Evolutionary conservation across 2,113 vertebrate species (phyloP).

Genomic region (Dunckerocampus dactyliophorus): DNA sequence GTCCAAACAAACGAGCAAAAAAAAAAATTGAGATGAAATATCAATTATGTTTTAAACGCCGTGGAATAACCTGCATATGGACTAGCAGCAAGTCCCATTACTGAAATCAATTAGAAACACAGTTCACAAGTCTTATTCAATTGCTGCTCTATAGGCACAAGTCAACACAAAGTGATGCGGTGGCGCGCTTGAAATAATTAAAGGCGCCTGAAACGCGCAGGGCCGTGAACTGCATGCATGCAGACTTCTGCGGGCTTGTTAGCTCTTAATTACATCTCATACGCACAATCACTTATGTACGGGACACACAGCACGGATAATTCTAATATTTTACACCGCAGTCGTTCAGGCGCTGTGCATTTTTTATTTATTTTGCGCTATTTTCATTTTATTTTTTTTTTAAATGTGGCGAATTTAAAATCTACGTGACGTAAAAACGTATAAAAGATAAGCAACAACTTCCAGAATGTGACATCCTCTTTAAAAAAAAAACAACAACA

Average conservation of each 20-base stretch:
- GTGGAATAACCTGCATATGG: constrained; percentile 6
- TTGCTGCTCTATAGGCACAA: constrained; percentile 36
- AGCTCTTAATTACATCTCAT: constrained; percentile 60
- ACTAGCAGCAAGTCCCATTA: constrained; percentile 21
- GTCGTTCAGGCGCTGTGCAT: background rate
- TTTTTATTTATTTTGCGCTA: too few species aligned
- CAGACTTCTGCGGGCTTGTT: constrained; percentile 52
- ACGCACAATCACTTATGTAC: constrained; percentile 18
- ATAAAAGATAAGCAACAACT: too few species aligned
- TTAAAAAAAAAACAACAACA: too few species aligned
- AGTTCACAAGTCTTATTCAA: constrained; percentile 38
- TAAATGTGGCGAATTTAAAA: too few species aligned
- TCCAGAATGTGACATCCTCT: too few species aligned
- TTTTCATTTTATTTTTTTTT: too few species aligned
- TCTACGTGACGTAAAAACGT: too few species aligned
- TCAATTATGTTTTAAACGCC: constrained; percentile 20
- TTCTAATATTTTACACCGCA: background rate
- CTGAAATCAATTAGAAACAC: constrained; percentile 53
- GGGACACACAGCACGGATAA: constrained; percentile 11
- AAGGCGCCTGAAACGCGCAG: constrained; percentile 33
- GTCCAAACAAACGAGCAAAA: constrained; percentile 6
- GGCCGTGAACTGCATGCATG: constrained; percentile 36
- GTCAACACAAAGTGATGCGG: constrained; percentile 30
- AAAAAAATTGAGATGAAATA: background rate
- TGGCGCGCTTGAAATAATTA: constrained; percentile 55